Evolutionary conservation across 2,113 vertebrate species (phyloP), one percentile per base, ranked within the genome.

Genomic region (Pterocles gutturalis): DNA sequence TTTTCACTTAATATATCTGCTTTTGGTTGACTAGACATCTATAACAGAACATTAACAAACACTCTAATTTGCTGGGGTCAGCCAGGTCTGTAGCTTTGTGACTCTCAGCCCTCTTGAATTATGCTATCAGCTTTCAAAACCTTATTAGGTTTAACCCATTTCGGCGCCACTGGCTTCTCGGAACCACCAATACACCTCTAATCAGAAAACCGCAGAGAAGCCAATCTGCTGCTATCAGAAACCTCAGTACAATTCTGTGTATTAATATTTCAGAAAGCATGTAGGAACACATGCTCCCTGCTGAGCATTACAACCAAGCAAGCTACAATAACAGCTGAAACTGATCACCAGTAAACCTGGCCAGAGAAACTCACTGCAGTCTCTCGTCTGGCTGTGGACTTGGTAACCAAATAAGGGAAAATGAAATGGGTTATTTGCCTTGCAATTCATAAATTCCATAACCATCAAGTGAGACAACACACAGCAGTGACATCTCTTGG

Each of bases 241-340:
- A 98, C 98, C 98, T 97, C 98, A 99, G 98, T 95, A 98, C 98
- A 98, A 98, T 98, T 99, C 98, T 98, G 94, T 93, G 83, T 98
- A 99, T 99, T 99, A 99, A 99, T 99, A 99, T 99, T 99, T 99
- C 98, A 99, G 90, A 94, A 96, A 96, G 98, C 97, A 95, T 96
- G 98, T 98, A 97, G 96, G 96, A 97, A 97, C 97, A 97, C 89
- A 91, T 49, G 94, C 94, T 98, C 98, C 98, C 98, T 95, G 97
- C 98, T 98, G 98, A 99, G 98, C 97, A 98, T 96, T 97, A 92
- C 86, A 92, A 97, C 95, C 97, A 97, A 96, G 65, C 97, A 97
- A 98, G 89, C 98, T 96, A 89, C 79, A 81, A 80, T 75, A 98
- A 87, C 87, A 95, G 89, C 34, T 13, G 80, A 97, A 96, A 97